Base-by-base conservation (phyloP, 2,797 vertebrate genomes). In the Mionectes olivaceus region DNA sequence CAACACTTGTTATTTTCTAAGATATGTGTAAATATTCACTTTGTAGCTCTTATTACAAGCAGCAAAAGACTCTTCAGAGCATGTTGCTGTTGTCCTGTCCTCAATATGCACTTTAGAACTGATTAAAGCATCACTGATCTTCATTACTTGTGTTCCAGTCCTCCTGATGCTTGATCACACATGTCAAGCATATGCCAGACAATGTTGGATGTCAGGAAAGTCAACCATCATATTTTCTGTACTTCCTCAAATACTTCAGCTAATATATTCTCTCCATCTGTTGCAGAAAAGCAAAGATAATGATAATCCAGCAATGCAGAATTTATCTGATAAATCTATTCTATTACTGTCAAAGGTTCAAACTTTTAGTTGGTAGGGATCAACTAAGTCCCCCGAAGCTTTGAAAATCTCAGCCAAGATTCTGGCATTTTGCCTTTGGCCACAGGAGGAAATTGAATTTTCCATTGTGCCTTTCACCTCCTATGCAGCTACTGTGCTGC, bases 221-320 rank as follows among this genome's bases (percentile, higher is more conserved):
- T 95, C 80, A 94, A 96, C 86, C 91, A 82, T 96, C 46, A n/a
- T 90, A 92, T 94, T 56, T 93, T 93, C 83, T 95, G 52, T 82
- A 79, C 68, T 94, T 97, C 63, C 87, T 95, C 79, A 96, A 95
- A 92, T 96, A 92, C 90, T 94, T 94, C 68, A 95, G 32, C 37
- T 96, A 96, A 94, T 92, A 80, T 94, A 96, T 95, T 95, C 76
- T 75, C 52, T 84, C 94, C 91, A 95, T 97, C 94, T 96, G 90
- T 91, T 96, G 32, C 78, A 67, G 25, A 75, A 92, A 55, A 46
- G 60, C 25, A 91, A 49, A 79, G 65, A 93, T 71, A 94, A 89
- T 74, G 47, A 55, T 80, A 78, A 50, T 50, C 3, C 46, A 46
- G 67, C 13, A n/a, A 59, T 49, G 30, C 13, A 73, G 67, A 69